Conservation (phyloP, 2,888 invertebrate species). For the Thymelicus acteon region DNA sequence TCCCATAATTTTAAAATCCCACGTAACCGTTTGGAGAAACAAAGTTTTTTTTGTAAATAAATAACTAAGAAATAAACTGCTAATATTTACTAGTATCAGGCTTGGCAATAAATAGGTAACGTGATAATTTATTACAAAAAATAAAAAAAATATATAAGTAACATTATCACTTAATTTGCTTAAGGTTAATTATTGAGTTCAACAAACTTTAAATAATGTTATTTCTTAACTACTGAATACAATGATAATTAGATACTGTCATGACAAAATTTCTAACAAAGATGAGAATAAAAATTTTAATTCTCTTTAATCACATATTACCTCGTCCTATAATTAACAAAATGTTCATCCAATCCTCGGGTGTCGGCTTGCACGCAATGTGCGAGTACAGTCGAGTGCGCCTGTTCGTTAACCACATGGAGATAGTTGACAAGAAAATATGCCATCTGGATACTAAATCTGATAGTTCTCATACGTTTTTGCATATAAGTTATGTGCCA, state of each 20-base stretch:
- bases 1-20: too few relatives aligned
- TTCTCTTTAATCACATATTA: background rate
- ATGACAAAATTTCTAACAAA: background rate
- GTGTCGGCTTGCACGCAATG: constrained; percentile 34
- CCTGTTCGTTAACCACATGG: constrained; percentile 31
- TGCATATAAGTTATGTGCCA: background rate
- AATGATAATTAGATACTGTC: too few relatives aligned
- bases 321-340: constrained; percentile 12
- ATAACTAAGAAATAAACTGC: background rate
- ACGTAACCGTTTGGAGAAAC: too few relatives aligned
- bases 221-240: too few relatives aligned
- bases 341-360: constrained; percentile 6
- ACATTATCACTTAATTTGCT: too few relatives aligned
- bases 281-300: constrained; percentile 5
- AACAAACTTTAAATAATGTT: too few relatives aligned
- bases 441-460: constrained; percentile 32
- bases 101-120: too few relatives aligned
- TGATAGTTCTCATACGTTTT: constrained; percentile 29
- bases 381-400: constrained; percentile 32
- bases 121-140: too few relatives aligned
- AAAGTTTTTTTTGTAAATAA: background rate
- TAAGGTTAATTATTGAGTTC: too few relatives aligned
- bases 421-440: constrained; percentile 12
- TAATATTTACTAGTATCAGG: background rate
- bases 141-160: too few relatives aligned